phyloP scores from a whole-genome alignment of 2,888 invertebrate genomes.

The Orthonychiurus folsomi region DNA sequence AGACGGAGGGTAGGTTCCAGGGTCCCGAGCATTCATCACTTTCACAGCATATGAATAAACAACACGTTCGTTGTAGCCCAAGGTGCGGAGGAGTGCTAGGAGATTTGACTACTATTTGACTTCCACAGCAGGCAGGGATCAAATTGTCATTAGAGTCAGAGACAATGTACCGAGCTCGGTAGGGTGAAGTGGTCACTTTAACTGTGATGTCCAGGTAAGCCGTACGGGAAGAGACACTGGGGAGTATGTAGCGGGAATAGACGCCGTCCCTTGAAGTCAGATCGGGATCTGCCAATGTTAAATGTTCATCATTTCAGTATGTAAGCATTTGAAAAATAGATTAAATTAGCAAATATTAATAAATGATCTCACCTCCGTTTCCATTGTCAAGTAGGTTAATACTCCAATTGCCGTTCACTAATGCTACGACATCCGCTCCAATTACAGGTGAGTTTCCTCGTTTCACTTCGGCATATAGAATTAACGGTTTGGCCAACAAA shows the following conservation, averaged over 20 bases:
- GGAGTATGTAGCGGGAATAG: constrained; percentile 55
- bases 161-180: constrained; percentile 29
- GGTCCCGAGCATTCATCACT: constrained; percentile 26
- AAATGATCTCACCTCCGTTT: constrained; percentile 48
- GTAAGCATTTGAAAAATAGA: too few species aligned
- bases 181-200: constrained; percentile 34
- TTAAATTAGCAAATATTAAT: too few species aligned
- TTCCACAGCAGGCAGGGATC: constrained; percentile 49
- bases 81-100: constrained; percentile 27
- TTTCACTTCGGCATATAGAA: constrained; percentile 50
- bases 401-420: constrained; percentile 44
- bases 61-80: constrained; percentile 36
- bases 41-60: constrained; percentile 33
- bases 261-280: constrained; percentile 57
- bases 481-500: constrained; percentile 46
- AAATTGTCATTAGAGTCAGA: not conserved
- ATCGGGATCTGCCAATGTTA: constrained; percentile 55
- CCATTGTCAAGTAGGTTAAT: constrained; percentile 53
- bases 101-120: constrained; percentile 30
- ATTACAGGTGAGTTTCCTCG: constrained; percentile 52
- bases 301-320: too few species aligned
- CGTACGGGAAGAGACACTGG: constrained; percentile 41
- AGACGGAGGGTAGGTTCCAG: constrained; percentile 44
- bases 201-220: constrained; percentile 33
- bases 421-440: constrained; percentile 52